Evolutionary conservation across 2,797 vertebrate species (phyloP), one percentile per base, ranked within the genome.

Genomic region (Enteromius afrohamiltoni): DNA sequence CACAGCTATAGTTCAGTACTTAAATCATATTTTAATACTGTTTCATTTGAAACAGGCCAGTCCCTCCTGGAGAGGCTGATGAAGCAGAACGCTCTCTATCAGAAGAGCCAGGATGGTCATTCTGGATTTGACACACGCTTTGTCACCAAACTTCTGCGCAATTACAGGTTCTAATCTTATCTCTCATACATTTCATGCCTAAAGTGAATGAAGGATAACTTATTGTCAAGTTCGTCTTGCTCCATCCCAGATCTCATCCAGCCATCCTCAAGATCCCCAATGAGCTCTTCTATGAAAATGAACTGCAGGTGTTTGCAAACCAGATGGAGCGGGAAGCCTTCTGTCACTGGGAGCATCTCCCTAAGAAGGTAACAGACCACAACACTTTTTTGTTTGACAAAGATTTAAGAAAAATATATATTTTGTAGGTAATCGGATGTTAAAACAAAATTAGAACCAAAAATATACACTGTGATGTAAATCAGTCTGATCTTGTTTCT

Each of bases 21-120:
- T 10, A 19, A 7, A 82, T 60, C 3, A 34, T 81, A 51, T 79
- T 71, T 82, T n/a, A 75, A 65, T 19, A 34, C 75, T 9, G 14
- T 37, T 37, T 69, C 31, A 23, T 89, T 0, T 79, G 64, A 83
- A 55, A 5, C 90, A 98, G 96, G 93, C 0, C 90, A 93, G 76
- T 99, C 97, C 0, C 89, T 99, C 88, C 93, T 99, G 81, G 97
- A 98, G 92, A 94, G 97, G 80, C 94, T 99, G 87, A 98, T 98
- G 94, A 93, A 84, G 68, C 84, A 94, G 19, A 97, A 96, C 47
- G 0, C 91, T 21, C 89, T 97, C 6, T 99, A 99, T 89, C 88
- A 94, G 93, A 96, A 95, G 89, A 89, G 58, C 0, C 49, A 82
- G 45, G 89, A 90, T 34, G 86, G 85, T 0, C 75, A 69, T 1